Evolutionary conservation across 2,888 invertebrate species (phyloP).

Genomic region (Oscheius onirici): DNA sequence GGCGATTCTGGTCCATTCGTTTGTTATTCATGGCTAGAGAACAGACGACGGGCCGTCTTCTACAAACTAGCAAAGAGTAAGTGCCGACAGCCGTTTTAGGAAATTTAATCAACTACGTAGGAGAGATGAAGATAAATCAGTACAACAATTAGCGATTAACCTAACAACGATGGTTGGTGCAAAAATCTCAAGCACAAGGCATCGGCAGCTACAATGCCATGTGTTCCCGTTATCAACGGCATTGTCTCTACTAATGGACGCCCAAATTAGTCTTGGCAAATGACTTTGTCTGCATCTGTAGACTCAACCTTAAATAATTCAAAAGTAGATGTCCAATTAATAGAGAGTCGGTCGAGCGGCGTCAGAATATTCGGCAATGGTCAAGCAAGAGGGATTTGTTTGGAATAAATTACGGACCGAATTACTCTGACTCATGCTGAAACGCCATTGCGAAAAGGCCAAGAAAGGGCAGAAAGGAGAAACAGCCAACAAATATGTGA

Average conservation of each 20-base stretch:
- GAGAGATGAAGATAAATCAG: too few relatives aligned
- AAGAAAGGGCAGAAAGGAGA: neutral
- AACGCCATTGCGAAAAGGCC: neutral
- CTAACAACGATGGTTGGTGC: neutral
- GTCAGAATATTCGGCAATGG: constrained; percentile 13
- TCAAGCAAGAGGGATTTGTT: constrained; percentile 26
- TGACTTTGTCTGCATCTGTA: neutral
- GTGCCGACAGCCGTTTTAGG: too few relatives aligned
- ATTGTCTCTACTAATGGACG: neutral
- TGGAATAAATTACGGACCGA: constrained; percentile 23
- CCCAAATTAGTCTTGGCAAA: neutral
- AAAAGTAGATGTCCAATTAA: constrained; percentile 10
- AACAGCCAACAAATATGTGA: constrained; percentile 15
- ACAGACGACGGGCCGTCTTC: constrained; percentile 16
- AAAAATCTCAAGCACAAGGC: neutral
- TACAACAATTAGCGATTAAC: too few relatives aligned
- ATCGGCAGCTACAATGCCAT: neutral
- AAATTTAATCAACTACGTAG: too few relatives aligned
- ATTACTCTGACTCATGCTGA: constrained; percentile 5
- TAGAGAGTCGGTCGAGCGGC: neutral
- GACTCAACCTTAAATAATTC: constrained; percentile 1
- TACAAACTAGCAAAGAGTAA: neutral
- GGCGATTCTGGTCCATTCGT: constrained; percentile 28
- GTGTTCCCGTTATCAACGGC: neutral
- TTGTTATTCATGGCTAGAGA: constrained; percentile 31